These are phyloP conservation scores for Glaucidium brasilianum DNA, from an alignment of 2,113 vertebrate genomes.

Conservation along the genomic window DNA sequence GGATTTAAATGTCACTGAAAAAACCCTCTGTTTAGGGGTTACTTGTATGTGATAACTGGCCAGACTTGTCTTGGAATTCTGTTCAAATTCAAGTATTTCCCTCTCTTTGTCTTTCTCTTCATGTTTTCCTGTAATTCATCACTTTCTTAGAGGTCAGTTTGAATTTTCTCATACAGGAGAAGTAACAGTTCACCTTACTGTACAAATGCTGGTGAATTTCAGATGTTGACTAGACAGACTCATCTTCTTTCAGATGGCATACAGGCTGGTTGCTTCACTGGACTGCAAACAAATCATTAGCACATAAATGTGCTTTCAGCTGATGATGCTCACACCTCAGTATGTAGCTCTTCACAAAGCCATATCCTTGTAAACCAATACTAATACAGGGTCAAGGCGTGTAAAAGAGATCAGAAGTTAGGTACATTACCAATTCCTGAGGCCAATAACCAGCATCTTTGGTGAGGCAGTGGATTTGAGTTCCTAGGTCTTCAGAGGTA, in stretches of 20 bases:
- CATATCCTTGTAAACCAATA: neutral
- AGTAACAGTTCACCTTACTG: neutral
- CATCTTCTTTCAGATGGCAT: neutral
- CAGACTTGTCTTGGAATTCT: neutral
- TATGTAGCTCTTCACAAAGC: neutral
- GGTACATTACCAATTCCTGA: neutral
- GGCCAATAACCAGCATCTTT: neutral
- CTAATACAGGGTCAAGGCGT: neutral
- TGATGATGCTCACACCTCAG: neutral
- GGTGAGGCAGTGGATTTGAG: neutral
- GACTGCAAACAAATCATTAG: neutral
- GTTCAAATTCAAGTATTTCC: neutral
- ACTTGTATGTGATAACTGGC: neutral
- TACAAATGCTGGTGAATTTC: neutral
- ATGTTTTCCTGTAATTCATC: neutral
- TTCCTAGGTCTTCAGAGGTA: neutral
- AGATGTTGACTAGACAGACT: neutral
- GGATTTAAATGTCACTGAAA: neutral
- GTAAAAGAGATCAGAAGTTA: neutral
- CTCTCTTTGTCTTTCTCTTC: neutral
- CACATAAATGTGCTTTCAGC: neutral
- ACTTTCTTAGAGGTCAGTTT: neutral
- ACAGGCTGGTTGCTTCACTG: neutral
- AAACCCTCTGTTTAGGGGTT: rapidly evolving
- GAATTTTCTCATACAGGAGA: neutral